phyloP scores from a whole-genome alignment of 2,113 vertebrate genomes.

The Gavia stellata region DNA sequence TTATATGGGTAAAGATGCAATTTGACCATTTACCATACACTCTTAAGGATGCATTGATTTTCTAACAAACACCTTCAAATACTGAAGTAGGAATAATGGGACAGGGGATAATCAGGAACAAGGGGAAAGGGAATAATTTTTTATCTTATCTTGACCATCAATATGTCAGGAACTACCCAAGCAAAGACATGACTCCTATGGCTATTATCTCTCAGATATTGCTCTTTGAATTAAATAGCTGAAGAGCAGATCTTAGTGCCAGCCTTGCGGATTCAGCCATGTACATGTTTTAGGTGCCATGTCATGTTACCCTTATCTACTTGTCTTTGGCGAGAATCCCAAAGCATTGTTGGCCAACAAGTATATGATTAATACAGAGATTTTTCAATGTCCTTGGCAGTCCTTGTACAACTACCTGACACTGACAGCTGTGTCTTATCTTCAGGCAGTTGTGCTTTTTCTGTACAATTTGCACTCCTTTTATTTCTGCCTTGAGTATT shows the following conservation, averaged over 20 bases:
- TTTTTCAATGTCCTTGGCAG: conserved; percentile 48
- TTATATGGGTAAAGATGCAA: background rate
- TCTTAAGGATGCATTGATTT: background rate
- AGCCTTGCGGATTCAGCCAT: background rate
- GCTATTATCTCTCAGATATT: background rate
- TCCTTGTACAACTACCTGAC: conserved; percentile 32
- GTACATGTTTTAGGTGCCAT: conserved; percentile 14
- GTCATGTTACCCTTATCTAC: conserved; percentile 24
- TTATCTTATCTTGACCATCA: background rate
- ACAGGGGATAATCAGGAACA: background rate
- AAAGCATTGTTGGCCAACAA: conserved; percentile 34
- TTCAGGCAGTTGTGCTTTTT: conserved; percentile 46
- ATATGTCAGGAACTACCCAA: background rate
- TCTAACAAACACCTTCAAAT: background rate
- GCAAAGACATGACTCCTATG: background rate
- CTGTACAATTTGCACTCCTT: conserved; percentile 21
- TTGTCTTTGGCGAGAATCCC: conserved; percentile 7
- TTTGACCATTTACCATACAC: background rate
- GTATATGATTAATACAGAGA: conserved; percentile 24
- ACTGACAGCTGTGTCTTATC: conserved; percentile 64
- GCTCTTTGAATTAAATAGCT: conserved; percentile 10
- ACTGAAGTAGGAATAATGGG: background rate
- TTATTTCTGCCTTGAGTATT: conserved; percentile 28
- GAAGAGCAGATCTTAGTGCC: conserved; percentile 4
- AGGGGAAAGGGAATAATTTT: background rate